Percentiles rank a stretch among this genome's conserved stretches.
Conservation (phyloP, 2,797 vertebrate species). For the Propithecus deckenii region DNA sequence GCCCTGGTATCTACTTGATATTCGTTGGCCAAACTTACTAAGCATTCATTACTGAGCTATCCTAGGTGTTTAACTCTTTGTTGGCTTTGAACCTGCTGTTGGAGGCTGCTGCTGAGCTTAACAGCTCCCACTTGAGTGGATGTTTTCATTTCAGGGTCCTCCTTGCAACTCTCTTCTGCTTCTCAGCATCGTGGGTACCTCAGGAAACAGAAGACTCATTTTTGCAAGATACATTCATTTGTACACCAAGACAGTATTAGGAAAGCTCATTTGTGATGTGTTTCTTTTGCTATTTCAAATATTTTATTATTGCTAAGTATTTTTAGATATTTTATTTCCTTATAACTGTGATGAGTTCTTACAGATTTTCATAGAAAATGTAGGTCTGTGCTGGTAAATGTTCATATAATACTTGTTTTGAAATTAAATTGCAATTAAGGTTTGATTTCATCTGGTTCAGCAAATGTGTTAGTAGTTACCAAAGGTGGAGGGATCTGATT, state of each 20-base stretch:
- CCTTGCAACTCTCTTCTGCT: not conserved
- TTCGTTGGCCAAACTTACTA: constrained; percentile 65
- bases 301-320: constrained; percentile 48
- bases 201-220: not conserved
- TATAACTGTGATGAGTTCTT: constrained; percentile 9
- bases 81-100: not conserved
- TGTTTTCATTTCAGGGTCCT: not conserved
- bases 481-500: not conserved
- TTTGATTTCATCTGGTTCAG: constrained; percentile 48
- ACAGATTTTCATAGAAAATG: constrained; percentile 18
- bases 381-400: not conserved
- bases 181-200: not conserved
- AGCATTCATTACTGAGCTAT: constrained; percentile 64
- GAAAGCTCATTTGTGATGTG: constrained; percentile 17
- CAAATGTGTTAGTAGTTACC: not conserved
- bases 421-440: constrained; percentile 35
- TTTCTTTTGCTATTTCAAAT: constrained; percentile 2
- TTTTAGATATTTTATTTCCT: constrained; percentile 53
- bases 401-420: constrained; percentile 35
- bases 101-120: not conserved
- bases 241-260: not conserved
- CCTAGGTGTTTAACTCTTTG: constrained; percentile 72
- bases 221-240: constrained; percentile 2
- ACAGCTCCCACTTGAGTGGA: not conserved
- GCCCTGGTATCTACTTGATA: constrained; percentile 75